phyloP scores from a whole-genome alignment of 2,888 invertebrate species.

The Leptinotarsa rubiginosa region DNA sequence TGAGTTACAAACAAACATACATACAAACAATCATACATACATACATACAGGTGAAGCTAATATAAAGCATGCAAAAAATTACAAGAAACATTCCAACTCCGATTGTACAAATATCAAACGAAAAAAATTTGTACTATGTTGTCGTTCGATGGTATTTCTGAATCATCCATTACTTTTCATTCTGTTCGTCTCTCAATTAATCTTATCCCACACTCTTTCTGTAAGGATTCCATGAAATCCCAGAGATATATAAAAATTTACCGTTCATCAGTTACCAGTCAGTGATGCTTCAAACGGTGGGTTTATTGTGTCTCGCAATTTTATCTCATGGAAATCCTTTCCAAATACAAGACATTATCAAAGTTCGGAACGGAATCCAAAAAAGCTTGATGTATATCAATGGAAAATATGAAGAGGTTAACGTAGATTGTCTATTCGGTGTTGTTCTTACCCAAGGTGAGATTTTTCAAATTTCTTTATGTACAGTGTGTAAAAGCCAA shows the following conservation, averaged over 20 bases:
- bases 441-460: constrained; percentile 53
- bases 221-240: neutral
- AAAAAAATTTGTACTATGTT: too few relatives aligned
- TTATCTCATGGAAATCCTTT: constrained; percentile 28
- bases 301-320: constrained; percentile 28
- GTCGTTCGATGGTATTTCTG: too few relatives aligned
- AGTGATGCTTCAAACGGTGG: constrained; percentile 31
- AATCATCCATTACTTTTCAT: constrained; percentile 3
- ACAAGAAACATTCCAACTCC: too few relatives aligned
- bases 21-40: too few relatives aligned
- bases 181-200: neutral
- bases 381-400: constrained; percentile 51
- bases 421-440: constrained; percentile 55
- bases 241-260: neutral
- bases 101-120: too few relatives aligned
- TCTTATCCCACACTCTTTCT: neutral
- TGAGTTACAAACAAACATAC: too few relatives aligned
- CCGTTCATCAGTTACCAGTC: neutral
- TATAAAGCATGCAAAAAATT: too few relatives aligned
- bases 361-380: constrained; percentile 48
- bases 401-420: constrained; percentile 47
- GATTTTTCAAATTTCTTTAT: neutral
- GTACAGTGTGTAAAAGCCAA: too few relatives aligned
- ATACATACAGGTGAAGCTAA: too few relatives aligned
- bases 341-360: constrained; percentile 46